Conservation (phyloP, 2,888 invertebrate species). For the Melikaiella ostensackeni region DNA sequence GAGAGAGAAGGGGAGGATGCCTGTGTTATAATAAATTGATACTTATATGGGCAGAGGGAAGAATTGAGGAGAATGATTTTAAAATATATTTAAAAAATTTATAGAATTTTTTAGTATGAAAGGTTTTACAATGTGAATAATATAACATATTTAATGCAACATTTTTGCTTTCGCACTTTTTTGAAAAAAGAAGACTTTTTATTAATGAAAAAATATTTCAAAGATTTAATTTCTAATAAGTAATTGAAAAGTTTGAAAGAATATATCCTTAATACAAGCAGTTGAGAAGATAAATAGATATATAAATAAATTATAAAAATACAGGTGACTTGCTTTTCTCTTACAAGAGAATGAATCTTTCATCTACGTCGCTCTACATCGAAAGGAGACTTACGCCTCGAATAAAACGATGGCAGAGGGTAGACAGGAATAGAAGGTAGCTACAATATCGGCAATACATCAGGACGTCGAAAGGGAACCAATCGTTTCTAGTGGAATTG, state of each 20-base stretch:
- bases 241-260: too few species aligned
- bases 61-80: background rate
- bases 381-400: slow-evolving; percentile 32
- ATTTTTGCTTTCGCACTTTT: too few species aligned
- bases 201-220: too few species aligned
- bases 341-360: background rate
- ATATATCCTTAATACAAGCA: too few species aligned
- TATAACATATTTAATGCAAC: too few species aligned
- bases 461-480: slow-evolving; percentile 69
- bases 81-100: too few species aligned
- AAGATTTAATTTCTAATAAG: too few species aligned
- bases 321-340: background rate
- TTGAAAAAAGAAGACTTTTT: too few species aligned
- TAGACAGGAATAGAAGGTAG: slow-evolving; percentile 67
- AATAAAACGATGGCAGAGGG: slow-evolving; percentile 53
- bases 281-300: too few species aligned
- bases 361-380: background rate
- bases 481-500: slow-evolving; percentile 68
- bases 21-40: background rate
- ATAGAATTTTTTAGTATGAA: too few species aligned
- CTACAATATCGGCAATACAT: slow-evolving; percentile 73
- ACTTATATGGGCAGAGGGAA: too few species aligned
- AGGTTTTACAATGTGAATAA: too few species aligned
- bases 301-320: background rate
- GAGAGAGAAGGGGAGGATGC: background rate